Base-by-base conservation (phyloP, 2,888 invertebrate species). In the Arctia plantaginis region DNA sequence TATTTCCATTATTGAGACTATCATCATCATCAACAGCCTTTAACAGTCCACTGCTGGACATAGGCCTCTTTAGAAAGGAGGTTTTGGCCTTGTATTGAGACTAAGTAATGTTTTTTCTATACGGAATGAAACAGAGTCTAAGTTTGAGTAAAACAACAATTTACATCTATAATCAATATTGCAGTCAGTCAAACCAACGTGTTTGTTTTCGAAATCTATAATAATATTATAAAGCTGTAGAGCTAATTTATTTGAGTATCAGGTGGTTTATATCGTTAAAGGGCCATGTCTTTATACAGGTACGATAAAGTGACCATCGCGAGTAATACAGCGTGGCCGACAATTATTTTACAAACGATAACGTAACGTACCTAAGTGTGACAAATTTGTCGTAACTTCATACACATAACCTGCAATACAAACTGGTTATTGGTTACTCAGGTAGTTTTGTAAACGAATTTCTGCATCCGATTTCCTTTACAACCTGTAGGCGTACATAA, bases 401-500 rank as follows among this genome's bases (percentile, higher is more conserved):
- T 39, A 39, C 64, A 27, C 27, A 23, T 62, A 65, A 68, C 39
- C 51, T 71, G 73, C 41, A 67, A 64, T 68, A 33, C 18, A 64
- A 69, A 55, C 27, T 41, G 33, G 64, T 67, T 72, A 66, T 47
- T 66, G 47, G 66, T 66, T 71, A 20, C 44, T 72, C 44, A 66
- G 47, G 68, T 72, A 72, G 59, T 72, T 59, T 71, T 70, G 10
- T 55, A 64, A 72, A 75, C 68, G 68, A 41, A 66, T 72, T 75
- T 72, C 59, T 44, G 72, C 72, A 51, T 72, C 66, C 44, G 68
- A 66, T 75, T 72, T n/a, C 55, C 65, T 51, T 30, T 70, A 73
- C 27, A 71, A 51, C 44, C 18, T 47, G 30, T 64, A 71, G 62
- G 71, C 80, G 75, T 67, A 66, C 66, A 76, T 78, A 77, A 73